phyloP scores from a whole-genome alignment of 2,113 vertebrate genomes.

The Cyprinus carpio region DNA sequence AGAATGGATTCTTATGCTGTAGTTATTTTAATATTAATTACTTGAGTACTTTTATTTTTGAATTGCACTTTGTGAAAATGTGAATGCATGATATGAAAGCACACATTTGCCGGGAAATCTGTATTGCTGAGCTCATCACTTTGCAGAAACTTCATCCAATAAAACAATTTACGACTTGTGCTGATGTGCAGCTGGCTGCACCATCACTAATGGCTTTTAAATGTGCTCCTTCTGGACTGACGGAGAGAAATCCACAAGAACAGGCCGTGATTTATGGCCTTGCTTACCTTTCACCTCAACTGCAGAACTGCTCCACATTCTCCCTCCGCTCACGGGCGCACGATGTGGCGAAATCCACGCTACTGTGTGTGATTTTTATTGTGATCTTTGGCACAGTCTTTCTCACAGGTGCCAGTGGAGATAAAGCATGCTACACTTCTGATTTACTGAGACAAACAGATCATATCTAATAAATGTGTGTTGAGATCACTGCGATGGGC shows the following conservation, averaged over 20 bases:
- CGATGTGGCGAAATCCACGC: constrained; percentile 57
- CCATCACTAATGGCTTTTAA: constrained; percentile 76
- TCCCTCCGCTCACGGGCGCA: background rate
- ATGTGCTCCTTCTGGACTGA: constrained; percentile 70
- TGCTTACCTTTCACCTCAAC: constrained; percentile 42
- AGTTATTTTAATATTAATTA: background rate
- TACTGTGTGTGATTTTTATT: constrained; percentile 68
- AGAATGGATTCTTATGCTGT: background rate
- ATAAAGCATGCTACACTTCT: constrained; percentile 57
- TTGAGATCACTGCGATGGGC: background rate
- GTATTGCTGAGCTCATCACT: constrained; percentile 76
- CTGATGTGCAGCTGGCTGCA: constrained; percentile 77
- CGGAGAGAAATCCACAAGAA: constrained; percentile 44
- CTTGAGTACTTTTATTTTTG: background rate
- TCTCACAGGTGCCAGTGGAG: constrained; percentile 55
- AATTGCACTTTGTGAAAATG: background rate
- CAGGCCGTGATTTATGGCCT: constrained; percentile 41
- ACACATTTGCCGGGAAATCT: constrained; percentile 65
- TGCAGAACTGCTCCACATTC: constrained; percentile 35
- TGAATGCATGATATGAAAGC: constrained; percentile 5
- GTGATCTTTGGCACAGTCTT: constrained; percentile 58
- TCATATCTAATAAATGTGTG: constrained; percentile 38
- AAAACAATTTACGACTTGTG: constrained; percentile 80
- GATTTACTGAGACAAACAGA: constrained; percentile 64
- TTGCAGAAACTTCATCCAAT: constrained; percentile 77